Evolutionary conservation across 1,140 invertebrate species (phyloP).

Genomic region (Calliphora vicina): DNA sequence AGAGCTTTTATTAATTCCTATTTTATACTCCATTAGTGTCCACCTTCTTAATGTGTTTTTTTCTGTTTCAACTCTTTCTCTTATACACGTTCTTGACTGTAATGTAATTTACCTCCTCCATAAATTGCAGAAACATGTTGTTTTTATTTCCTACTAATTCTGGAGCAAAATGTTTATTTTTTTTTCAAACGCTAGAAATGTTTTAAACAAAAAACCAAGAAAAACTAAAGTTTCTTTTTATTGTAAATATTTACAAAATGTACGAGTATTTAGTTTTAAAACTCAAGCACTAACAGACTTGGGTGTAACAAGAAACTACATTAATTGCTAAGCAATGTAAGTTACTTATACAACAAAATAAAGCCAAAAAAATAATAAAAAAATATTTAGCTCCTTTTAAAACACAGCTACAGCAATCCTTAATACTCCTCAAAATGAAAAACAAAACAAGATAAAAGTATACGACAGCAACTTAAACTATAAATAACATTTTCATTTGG

Average conservation of each 20-base stretch:
- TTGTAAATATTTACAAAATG: conserved; percentile 11
- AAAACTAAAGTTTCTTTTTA: neutral
- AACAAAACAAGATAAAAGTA: neutral
- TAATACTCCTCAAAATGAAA: neutral
- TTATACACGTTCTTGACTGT: neutral
- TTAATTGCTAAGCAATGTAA: neutral
- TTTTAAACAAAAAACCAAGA: neutral
- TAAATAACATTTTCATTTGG: conserved; percentile 14
- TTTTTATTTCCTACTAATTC: conserved; percentile 10
- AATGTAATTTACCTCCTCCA: conserved; percentile 9
- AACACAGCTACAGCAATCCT: no score
- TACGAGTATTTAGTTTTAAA: neutral
- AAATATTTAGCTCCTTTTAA: no score
- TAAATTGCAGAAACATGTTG: conserved; percentile 10
- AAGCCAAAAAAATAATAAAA: neutral
- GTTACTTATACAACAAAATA: neutral
- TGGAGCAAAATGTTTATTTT: neutral
- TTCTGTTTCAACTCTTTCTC: neutral
- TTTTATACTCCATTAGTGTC: neutral
- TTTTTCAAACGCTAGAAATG: neutral
- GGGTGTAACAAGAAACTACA: neutral
- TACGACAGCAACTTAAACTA: conserved; percentile 23
- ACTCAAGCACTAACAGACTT: neutral
- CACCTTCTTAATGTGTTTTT: neutral
- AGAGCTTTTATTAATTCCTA: neutral